Conservation (phyloP, 2,888 invertebrate species). For the Deroplatys truncata region DNA sequence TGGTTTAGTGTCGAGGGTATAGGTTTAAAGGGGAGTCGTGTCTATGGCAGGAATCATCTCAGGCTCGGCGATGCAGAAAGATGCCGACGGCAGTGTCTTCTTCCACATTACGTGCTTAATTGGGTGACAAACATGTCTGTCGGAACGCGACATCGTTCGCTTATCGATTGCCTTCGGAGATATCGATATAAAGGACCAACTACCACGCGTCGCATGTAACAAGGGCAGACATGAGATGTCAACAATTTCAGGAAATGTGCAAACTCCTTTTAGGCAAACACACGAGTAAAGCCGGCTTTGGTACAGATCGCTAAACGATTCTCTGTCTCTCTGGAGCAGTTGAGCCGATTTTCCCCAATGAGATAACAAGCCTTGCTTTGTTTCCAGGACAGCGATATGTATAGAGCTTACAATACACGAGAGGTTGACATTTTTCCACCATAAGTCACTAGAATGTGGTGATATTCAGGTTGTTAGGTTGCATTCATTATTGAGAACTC, state of each 20-base stretch:
- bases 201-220: not conserved
- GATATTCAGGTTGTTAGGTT: too few relatives aligned
- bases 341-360: too few relatives aligned
- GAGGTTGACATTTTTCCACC: too few relatives aligned
- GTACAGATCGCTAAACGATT: too few relatives aligned
- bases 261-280: not conserved
- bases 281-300: not conserved
- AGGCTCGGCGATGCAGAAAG: not conserved
- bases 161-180: not conserved
- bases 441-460: too few relatives aligned
- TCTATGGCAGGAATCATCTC: not conserved
- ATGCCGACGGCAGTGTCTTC: not conserved
- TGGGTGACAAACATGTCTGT: not conserved
- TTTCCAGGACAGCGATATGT: too few relatives aligned
- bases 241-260: not conserved
- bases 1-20: too few relatives aligned
- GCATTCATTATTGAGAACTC: too few relatives aligned
- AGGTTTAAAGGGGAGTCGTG: not conserved
- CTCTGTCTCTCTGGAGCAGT: too few relatives aligned
- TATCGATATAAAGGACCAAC: not conserved
- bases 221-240: not conserved
- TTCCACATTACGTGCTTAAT: constrained; percentile 10
- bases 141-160: not conserved
- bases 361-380: too few relatives aligned
- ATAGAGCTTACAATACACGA: too few relatives aligned